These are phyloP conservation scores for Bembecia ichneumoniformis DNA, from an alignment of 2,888 invertebrate species.

Conservation along the genomic window DNA sequence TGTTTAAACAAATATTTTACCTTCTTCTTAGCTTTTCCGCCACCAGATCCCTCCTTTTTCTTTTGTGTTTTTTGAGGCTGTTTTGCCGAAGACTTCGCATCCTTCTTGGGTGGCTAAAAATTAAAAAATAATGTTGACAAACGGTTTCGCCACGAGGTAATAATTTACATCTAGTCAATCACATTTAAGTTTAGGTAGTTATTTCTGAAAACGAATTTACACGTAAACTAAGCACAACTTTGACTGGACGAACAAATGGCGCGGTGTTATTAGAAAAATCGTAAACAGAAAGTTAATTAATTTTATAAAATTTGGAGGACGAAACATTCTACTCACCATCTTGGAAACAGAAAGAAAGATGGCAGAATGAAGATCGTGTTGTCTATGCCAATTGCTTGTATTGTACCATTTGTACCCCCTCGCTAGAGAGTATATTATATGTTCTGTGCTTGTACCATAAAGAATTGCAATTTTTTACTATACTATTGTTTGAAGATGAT, in stretches of 20 bases:
- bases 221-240: too few relatives aligned
- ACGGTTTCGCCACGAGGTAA: not conserved
- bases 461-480: too few relatives aligned
- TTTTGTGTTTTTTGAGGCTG: conserved; percentile 95
- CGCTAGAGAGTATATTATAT: too few relatives aligned
- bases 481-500: too few relatives aligned
- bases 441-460: too few relatives aligned
- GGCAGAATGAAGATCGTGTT: not conserved
- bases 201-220: not conserved
- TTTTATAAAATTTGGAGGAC: not conserved
- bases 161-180: too few relatives aligned
- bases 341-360: conserved; percentile 61
- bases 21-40: conserved; percentile 98
- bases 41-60: conserved; percentile 95
- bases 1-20: conserved; percentile 48
- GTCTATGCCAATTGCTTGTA: too few relatives aligned
- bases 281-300: not conserved
- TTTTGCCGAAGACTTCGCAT: conserved; percentile 90
- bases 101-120: conserved; percentile 93
- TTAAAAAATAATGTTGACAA: conserved; percentile 25
- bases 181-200: not conserved
- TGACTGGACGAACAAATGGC: too few relatives aligned
- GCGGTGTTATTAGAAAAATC: too few relatives aligned
- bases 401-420: too few relatives aligned
- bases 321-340: conserved; percentile 53